Evolutionary conservation across 2,113 vertebrate species (phyloP).

Genomic region (Halcyon malimbica): DNA sequence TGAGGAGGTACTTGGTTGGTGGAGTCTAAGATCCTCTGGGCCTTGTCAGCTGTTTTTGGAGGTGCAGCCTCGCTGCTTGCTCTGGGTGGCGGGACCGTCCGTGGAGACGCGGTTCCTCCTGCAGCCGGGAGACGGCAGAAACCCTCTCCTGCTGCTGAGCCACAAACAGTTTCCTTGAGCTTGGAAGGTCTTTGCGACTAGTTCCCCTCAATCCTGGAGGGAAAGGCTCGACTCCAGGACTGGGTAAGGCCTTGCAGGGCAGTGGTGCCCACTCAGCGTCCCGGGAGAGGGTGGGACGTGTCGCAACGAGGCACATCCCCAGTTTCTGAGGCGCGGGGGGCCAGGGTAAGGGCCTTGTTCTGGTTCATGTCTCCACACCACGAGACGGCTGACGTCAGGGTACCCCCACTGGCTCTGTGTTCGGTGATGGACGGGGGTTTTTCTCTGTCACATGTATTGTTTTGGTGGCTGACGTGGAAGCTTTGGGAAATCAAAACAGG

Average conservation of each 20-base stretch:
- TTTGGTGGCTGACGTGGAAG: neutral
- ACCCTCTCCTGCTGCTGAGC: neutral
- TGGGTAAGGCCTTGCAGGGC: neutral
- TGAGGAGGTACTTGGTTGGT: neutral
- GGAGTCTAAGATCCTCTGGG: neutral
- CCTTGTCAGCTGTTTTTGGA: neutral
- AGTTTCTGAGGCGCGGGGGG: neutral
- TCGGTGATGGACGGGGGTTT: rapidly evolving
- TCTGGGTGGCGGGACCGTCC: neutral
- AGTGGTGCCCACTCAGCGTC: neutral
- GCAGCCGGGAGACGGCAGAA: neutral
- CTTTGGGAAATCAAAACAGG: neutral
- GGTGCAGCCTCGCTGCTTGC: neutral
- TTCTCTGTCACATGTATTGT: neutral
- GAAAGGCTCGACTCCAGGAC: neutral
- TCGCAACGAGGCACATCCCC: neutral
- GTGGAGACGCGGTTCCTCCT: neutral
- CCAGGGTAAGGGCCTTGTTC: rapidly evolving
- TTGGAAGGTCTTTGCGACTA: neutral
- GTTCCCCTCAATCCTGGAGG: neutral
- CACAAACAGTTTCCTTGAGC: neutral
- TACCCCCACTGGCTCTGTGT: neutral
- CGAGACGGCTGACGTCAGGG: rapidly evolving
- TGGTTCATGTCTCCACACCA: neutral
- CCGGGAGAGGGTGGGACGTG: rapidly evolving